A percentile compares a stretch with the other conserved stretches of the same genome.
These are phyloP conservation scores for Pandemis heparana DNA, from an alignment of 2,888 invertebrate species.

Conservation along the genomic window DNA sequence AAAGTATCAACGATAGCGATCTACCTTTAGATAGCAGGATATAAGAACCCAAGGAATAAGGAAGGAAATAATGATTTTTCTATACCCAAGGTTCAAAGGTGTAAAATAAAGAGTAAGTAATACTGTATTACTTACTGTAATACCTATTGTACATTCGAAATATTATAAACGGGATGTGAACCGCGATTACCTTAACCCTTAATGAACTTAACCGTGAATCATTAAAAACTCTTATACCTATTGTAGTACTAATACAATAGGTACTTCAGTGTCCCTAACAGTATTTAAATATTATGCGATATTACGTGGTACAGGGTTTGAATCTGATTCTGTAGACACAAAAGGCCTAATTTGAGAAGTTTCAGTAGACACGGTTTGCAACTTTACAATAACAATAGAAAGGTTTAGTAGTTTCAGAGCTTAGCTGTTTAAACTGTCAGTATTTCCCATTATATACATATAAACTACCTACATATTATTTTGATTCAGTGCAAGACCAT, in stretches of 20 bases:
- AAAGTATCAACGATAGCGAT: neutral
- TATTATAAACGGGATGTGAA: too few relatives aligned
- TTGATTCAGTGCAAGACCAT: too few relatives aligned
- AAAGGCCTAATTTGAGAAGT: neutral
- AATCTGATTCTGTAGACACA: neutral
- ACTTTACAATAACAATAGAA: constrained; percentile 7
- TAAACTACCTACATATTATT: too few relatives aligned
- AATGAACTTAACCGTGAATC: too few relatives aligned
- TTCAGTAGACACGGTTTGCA: neutral
- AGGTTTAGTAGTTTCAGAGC: neutral
- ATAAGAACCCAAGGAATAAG: neutral
- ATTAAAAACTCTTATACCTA: too few relatives aligned
- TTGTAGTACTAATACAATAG: too few relatives aligned
- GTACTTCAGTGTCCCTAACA: neutral
- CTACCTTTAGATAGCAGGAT: neutral
- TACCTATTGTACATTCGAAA: too few relatives aligned
- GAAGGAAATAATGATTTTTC: neutral
- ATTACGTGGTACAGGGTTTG: neutral
- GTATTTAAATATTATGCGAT: neutral
- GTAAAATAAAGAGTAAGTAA: too few relatives aligned
- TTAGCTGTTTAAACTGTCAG: neutral
- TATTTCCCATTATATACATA: too few relatives aligned
- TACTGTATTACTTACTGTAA: too few relatives aligned
- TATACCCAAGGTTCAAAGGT: neutral
- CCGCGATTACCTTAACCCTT: too few relatives aligned